Conservation (phyloP, 2,113 vertebrate genomes). For the Tachysurus fulvidraco region DNA sequence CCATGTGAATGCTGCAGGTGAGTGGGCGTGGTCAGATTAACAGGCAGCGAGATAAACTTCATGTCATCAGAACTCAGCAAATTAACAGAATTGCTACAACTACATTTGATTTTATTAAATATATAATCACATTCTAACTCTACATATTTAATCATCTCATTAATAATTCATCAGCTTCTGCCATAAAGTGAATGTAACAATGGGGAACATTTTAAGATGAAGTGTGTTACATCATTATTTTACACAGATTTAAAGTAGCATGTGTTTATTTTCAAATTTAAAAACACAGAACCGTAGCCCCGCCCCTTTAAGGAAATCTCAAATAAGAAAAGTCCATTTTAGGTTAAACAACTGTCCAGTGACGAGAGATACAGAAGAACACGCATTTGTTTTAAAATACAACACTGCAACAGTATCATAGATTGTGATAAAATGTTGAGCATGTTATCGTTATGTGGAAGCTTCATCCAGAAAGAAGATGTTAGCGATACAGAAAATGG, state of each 20-base stretch:
- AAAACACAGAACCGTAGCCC: slow-evolving; percentile 12
- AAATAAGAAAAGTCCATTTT: background rate
- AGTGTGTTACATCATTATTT: background rate
- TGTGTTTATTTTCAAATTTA: slow-evolving; percentile 15
- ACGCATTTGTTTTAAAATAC: background rate
- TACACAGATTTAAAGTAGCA: slow-evolving; percentile 8
- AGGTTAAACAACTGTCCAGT: background rate
- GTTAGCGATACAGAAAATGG: background rate
- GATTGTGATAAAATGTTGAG: background rate
- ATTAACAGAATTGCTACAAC: background rate
- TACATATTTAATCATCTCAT: slow-evolving; percentile 1
- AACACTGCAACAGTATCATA: background rate
- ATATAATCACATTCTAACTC: slow-evolving; percentile 13
- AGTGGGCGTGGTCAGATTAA: background rate
- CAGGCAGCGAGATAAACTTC: background rate
- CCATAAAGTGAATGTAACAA: background rate
- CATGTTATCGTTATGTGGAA: background rate
- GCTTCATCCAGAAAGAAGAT: background rate
- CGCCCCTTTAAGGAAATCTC: background rate
- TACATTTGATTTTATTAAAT: slow-evolving; percentile 12
- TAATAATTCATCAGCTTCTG: slow-evolving; percentile 2
- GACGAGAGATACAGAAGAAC: background rate
- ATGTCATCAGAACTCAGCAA: background rate
- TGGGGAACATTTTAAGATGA: background rate
- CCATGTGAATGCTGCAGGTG: no score